Evolutionary conservation across 92 coral and sea anemone genomes (phyloP).

Genomic region (Chrysogorgia sp.): DNA sequence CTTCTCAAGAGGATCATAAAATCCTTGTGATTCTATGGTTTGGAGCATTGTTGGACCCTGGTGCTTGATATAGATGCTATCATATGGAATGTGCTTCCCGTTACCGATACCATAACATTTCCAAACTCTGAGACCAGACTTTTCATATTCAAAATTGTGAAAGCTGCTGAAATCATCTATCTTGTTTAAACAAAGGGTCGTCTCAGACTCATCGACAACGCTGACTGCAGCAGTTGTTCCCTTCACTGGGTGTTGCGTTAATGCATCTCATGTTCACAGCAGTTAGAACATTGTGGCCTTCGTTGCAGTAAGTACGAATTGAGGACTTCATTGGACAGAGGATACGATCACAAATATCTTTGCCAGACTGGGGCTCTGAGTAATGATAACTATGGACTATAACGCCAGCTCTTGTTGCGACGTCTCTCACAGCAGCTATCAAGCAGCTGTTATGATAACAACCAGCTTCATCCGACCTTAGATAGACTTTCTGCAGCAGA

Average conservation of each 20-base stretch:
- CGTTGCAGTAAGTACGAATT: constrained; percentile 70
- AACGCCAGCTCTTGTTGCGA: constrained; percentile 62
- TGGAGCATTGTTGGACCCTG: constrained; percentile 65
- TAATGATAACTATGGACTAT: constrained; percentile 64
- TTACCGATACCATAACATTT: constrained; percentile 67
- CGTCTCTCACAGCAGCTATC: constrained; percentile 66
- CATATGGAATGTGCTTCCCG: constrained; percentile 59
- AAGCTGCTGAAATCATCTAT: constrained; percentile 55
- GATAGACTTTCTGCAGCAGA: constrained; percentile 51
- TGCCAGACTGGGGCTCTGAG: constrained; percentile 80
- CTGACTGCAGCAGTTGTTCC: constrained; percentile 76
- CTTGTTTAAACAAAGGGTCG: constrained; percentile 49
- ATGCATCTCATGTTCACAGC: constrained; percentile 72
- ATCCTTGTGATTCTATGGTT: constrained; percentile 53
- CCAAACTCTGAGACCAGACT: constrained; percentile 66
- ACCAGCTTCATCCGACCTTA: constrained; percentile 78
- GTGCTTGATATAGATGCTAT: constrained; percentile 37
- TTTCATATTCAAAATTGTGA: constrained; percentile 68
- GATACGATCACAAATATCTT: constrained; percentile 72
- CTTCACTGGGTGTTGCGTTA: constrained; percentile 69
- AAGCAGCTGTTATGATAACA: constrained; percentile 72
- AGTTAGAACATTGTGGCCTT: constrained; percentile 77
- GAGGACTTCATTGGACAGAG: constrained; percentile 74
- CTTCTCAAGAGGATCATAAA: no score
- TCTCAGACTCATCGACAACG: constrained; percentile 60